Evolutionary conservation across 2,888 invertebrate species (phyloP), one percentile per base, ranked within the genome.

Genomic region (Lycia hirtaria): DNA sequence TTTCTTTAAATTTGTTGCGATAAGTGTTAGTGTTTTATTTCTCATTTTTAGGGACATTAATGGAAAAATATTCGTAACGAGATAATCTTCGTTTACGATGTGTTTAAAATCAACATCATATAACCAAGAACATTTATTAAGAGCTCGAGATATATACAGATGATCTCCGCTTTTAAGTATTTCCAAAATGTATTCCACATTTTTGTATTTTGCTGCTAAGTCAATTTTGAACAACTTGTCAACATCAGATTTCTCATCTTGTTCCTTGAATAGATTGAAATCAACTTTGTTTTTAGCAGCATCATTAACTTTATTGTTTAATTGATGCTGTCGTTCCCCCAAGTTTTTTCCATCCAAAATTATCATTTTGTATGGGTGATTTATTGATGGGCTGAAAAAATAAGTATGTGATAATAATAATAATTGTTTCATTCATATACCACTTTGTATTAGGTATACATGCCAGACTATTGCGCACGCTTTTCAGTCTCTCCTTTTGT

Each of bases 161-260:
- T 69, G 73, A 35, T 88, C 86, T 1, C 84, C 85, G 24, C 71
- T 75, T 63, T 81, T 87, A 0, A 88, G 57, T 3, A 72, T 67
- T 28, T 85, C 77, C 24, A 83, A 19, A 7, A 88, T 75, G 47
- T 81, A 86, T 30, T 81, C 76, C 5, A 80, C 52, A 52, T 86
- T 77, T 56, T 67, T 73, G 15, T 75, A 76, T 61, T 78, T 79
- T 7, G 83, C 77, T 1, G 88, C 88, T 4, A 88, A 58, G 65
- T 84, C 84, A 28, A 88, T 88, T 68, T 84, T 82, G 55, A 76
- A 87, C 1, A 88, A 52, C 28, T 67, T 81, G 40, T 87, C 86
- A 2, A 80, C 45, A 63, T 87, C 88, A 5, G 74, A 67, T n/a
- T 62, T 55, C 41, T 78, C 79, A 2, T 52, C 30, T 35, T 66